phyloP scores from a whole-genome alignment of 2,113 vertebrate genomes.

The Rhombomys opimus region DNA sequence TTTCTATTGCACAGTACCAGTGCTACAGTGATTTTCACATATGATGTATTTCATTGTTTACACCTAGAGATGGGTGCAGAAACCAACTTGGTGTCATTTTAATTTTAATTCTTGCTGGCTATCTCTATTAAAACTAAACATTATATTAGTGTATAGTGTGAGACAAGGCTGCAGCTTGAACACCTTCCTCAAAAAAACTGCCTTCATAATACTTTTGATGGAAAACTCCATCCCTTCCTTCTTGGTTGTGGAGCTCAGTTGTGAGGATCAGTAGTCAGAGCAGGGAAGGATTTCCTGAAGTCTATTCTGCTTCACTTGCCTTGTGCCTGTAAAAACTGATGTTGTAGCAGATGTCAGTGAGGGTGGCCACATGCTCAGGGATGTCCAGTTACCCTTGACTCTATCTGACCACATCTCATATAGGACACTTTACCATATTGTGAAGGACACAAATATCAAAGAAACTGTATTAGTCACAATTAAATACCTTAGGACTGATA shows the following conservation, averaged over 20 bases:
- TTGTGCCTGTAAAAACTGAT: conserved; percentile 48
- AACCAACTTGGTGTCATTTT: background rate
- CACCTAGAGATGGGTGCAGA: background rate
- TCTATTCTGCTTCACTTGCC: background rate
- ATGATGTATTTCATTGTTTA: background rate
- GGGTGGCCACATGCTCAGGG: background rate
- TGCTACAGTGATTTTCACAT: background rate
- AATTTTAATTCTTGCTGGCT: background rate
- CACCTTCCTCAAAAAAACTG: background rate
- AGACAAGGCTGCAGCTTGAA: background rate
- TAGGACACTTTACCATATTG: background rate
- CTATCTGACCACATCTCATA: background rate
- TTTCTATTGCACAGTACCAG: background rate
- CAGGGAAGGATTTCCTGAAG: background rate
- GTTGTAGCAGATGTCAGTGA: background rate
- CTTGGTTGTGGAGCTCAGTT: background rate
- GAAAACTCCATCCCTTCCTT: background rate
- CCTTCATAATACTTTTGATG: background rate
- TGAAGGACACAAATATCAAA: background rate
- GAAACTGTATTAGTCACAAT: background rate
- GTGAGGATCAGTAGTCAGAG: background rate
- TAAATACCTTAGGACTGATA: background rate
- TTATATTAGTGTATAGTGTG: background rate
- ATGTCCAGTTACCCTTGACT: background rate
- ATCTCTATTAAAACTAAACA: background rate